Conservation (phyloP, 2,888 invertebrate species). For the Agapostemon virescens region DNA sequence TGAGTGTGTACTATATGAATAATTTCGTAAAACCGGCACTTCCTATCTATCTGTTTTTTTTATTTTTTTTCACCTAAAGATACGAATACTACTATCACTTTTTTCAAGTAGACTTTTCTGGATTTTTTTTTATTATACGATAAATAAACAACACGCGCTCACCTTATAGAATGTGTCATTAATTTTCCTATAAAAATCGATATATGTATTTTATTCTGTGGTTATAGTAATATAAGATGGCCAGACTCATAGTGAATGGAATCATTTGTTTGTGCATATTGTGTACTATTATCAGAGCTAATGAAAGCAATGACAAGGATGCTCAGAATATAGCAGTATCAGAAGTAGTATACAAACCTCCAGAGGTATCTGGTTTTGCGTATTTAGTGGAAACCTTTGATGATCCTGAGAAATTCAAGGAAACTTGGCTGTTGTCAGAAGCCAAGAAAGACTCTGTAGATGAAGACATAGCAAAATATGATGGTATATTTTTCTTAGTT, state of each 20-base stretch:
- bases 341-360: conserved; percentile 85
- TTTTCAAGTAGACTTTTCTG: background rate
- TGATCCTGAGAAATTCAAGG: conserved; percentile 86
- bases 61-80: background rate
- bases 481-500: conserved; percentile 83
- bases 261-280: conserved; percentile 60
- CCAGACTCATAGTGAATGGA: conserved; percentile 63
- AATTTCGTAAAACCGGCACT: no score
- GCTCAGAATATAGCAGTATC: conserved; percentile 49
- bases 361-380: conserved; percentile 83
- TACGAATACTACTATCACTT: background rate
- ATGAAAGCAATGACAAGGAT: conserved; percentile 62
- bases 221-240: conserved; percentile 72
- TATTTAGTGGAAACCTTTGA: conserved; percentile 95
- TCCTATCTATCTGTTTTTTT: background rate
- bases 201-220: background rate
- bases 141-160: background rate
- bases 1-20: background rate
- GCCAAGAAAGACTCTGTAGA: conserved; percentile 95
- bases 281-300: conserved; percentile 58
- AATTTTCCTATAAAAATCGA: background rate
- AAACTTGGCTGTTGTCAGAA: conserved; percentile 92
- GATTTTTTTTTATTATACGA: background rate
- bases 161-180: background rate
- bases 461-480: conserved; percentile 96